These are phyloP conservation scores for Galeruca laticollis DNA, from an alignment of 2,888 invertebrate genomes.

Conservation along the genomic window DNA sequence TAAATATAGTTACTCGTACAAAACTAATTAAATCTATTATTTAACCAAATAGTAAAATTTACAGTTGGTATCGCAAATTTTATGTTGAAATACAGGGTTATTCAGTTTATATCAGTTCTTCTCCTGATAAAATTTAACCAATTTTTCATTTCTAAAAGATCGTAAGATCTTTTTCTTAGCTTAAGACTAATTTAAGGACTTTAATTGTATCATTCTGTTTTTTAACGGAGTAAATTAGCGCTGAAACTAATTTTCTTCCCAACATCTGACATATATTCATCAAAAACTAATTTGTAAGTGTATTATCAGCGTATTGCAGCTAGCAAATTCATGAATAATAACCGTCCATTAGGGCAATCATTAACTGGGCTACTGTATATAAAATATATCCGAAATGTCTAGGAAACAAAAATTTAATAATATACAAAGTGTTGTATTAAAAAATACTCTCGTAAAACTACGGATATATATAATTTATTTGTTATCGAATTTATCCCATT, in stretches of 20 bases:
- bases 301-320: constrained; percentile 39
- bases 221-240: constrained; percentile 24
- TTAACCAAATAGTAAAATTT: too few species aligned
- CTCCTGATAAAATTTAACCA: not conserved
- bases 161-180: not conserved
- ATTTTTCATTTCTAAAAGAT: not conserved
- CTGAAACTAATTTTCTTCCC: constrained; percentile 26
- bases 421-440: too few species aligned
- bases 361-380: constrained; percentile 25
- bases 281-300: constrained; percentile 42
- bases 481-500: too few species aligned
- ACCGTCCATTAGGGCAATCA: constrained; percentile 34
- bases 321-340: constrained; percentile 34
- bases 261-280: constrained; percentile 35
- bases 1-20: too few species aligned
- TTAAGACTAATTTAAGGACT: not conserved
- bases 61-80: too few species aligned
- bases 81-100: too few species aligned
- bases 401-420: too few species aligned
- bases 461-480: too few species aligned
- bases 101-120: too few species aligned
- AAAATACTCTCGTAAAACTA: too few species aligned
- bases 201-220: not conserved
- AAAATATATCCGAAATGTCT: too few species aligned
- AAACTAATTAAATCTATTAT: too few species aligned